Conservation (phyloP, 2,888 invertebrate species). For the Gortyna flavago region DNA sequence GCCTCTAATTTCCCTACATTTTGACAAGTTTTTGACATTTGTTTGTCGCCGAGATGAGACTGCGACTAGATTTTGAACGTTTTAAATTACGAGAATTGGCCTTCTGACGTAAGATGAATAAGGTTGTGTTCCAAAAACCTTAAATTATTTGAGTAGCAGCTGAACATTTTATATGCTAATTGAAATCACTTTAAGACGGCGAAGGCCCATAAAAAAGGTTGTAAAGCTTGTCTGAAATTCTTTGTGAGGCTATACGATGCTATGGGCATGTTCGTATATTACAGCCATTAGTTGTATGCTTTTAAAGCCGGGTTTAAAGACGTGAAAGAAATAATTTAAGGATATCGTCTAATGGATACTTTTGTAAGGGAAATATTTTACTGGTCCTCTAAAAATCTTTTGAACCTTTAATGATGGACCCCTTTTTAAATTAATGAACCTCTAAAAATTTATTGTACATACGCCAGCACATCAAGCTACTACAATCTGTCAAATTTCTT, state of each 20-base stretch:
- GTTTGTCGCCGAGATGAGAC: no score
- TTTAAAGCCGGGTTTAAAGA: slow-evolving; percentile 5
- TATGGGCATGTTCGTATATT: slow-evolving; percentile 8
- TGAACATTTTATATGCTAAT: slow-evolving; percentile 77
- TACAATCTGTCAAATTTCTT: no score
- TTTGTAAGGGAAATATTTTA: not conserved
- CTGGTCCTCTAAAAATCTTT: not conserved
- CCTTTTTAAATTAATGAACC: not conserved
- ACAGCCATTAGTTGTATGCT: slow-evolving; percentile 9
- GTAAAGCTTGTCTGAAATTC: slow-evolving; percentile 59
- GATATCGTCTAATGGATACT: not conserved
- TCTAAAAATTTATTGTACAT: not conserved
- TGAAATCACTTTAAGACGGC: slow-evolving; percentile 69
- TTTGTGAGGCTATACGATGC: slow-evolving; percentile 36
- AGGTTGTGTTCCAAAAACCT: slow-evolving; percentile 56
- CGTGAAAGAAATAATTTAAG: slow-evolving; percentile 1
- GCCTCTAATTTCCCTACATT: no score
- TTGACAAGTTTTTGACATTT: no score
- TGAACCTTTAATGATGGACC: not conserved
- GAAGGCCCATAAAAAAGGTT: slow-evolving; percentile 67
- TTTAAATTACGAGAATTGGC: no score
- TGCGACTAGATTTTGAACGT: no score
- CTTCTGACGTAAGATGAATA: slow-evolving; percentile 27
- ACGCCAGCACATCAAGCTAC: no score
- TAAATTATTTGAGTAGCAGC: slow-evolving; percentile 69